Evolutionary conservation across 2,888 invertebrate species (phyloP).

Genomic region (Thymelicus acteon): DNA sequence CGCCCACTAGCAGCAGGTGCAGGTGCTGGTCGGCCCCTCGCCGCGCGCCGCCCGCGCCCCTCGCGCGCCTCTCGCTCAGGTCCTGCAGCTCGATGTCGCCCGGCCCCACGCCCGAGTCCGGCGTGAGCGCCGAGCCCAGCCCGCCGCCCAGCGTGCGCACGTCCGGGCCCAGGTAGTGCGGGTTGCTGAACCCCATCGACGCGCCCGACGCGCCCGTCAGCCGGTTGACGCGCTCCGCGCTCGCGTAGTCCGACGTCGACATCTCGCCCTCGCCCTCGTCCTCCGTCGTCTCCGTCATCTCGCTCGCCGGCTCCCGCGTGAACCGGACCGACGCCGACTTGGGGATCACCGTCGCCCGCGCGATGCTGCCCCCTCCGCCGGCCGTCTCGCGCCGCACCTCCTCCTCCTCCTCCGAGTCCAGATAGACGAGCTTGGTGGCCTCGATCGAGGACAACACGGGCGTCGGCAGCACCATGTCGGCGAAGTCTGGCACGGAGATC

Average conservation of each 20-base stretch:
- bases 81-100: slow-evolving; percentile 76
- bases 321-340: slow-evolving; percentile 86
- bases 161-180: slow-evolving; percentile 90
- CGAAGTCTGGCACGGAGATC: slow-evolving; percentile 90
- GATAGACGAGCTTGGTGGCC: slow-evolving; percentile 87
- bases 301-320: slow-evolving; percentile 74
- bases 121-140: slow-evolving; percentile 88
- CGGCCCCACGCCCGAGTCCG: slow-evolving; percentile 86
- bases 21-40: slow-evolving; percentile 53
- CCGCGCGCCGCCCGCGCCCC: slow-evolving; percentile 55
- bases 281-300: slow-evolving; percentile 62
- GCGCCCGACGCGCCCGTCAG: slow-evolving; percentile 81
- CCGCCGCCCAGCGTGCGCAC: slow-evolving; percentile 88
- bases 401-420: slow-evolving; percentile 88
- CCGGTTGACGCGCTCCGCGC: slow-evolving; percentile 87
- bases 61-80: slow-evolving; percentile 53
- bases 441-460: slow-evolving; percentile 88
- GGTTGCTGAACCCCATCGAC: slow-evolving; percentile 88
- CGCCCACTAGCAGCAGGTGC: slow-evolving; percentile 87
- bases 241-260: slow-evolving; percentile 91
- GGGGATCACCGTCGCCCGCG: slow-evolving; percentile 65
- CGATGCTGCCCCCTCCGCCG: slow-evolving; percentile 43
- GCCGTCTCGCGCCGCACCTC: slow-evolving; percentile 58
- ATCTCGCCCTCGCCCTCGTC: slow-evolving; percentile 84
- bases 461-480: slow-evolving; percentile 86